Percentiles rank a stretch among this genome's conserved stretches.
These are phyloP conservation scores for Hippocampus comes DNA, from an alignment of 2,113 vertebrate species.

Conservation along the genomic window DNA sequence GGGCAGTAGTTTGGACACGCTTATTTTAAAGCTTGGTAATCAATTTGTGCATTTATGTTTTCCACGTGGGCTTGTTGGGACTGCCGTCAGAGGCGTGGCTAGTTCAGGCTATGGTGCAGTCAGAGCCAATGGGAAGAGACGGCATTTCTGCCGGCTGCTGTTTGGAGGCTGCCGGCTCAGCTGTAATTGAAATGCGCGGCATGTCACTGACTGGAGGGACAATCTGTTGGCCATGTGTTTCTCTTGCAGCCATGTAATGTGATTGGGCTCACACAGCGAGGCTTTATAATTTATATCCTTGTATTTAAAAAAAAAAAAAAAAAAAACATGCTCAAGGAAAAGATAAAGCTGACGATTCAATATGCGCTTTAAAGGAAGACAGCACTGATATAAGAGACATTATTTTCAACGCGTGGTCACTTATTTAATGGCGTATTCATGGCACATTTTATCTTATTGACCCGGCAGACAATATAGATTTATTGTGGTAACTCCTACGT, in stretches of 20 bases:
- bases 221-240: conserved; percentile 82
- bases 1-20: neutral
- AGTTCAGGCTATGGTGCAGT: conserved; percentile 35
- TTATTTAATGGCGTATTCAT: conserved; percentile 71
- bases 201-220: conserved; percentile 70
- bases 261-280: conserved; percentile 69
- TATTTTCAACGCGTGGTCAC: conserved; percentile 61
- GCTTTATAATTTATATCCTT: conserved; percentile 83
- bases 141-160: conserved; percentile 45
- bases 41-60: neutral
- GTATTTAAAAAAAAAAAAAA: conserved; percentile 23
- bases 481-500: conserved; percentile 56
- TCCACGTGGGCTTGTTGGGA: conserved; percentile 27
- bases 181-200: conserved; percentile 78
- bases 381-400: conserved; percentile 62
- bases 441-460: conserved; percentile 66
- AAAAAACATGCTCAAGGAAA: conserved; percentile 70
- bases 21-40: neutral
- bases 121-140: conserved; percentile 48
- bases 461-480: conserved; percentile 68
- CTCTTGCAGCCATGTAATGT: conserved; percentile 79
- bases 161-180: conserved; percentile 51
- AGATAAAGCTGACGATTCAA: conserved; percentile 70
- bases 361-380: conserved; percentile 57
- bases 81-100: conserved; percentile 21